Evolutionary conservation across 1,140 invertebrate genomes (phyloP).

Genomic region (Drosophila sulfurigaster): DNA sequence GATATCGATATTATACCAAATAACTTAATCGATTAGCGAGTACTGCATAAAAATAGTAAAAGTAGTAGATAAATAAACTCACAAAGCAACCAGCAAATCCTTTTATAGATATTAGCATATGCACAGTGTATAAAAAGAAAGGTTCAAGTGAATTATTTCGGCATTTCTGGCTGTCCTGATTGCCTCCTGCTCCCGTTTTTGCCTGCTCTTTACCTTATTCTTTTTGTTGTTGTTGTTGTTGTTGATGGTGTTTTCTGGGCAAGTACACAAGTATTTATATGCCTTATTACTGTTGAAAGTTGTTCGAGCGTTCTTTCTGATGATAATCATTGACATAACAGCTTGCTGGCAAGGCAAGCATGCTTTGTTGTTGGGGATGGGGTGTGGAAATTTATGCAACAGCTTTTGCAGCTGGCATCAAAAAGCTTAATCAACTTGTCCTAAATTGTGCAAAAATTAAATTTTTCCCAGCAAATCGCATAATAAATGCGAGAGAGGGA

Average conservation of each 20-base stretch:
- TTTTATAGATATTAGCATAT: constrained; percentile 15
- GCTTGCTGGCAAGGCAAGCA: not conserved
- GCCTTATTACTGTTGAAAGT: constrained; percentile 28
- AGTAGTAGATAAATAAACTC: no score
- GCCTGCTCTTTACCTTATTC: not conserved
- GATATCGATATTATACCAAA: no score
- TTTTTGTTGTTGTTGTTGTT: not conserved
- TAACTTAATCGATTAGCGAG: no score
- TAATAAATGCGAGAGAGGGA: constrained; percentile 59
- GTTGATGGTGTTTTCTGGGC: not conserved
- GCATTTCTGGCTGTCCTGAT: constrained; percentile 23
- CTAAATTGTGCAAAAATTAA: constrained; percentile 66
- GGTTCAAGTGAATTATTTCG: constrained; percentile 30
- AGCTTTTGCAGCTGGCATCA: constrained; percentile 51
- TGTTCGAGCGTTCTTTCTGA: not conserved
- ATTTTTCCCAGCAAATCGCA: constrained; percentile 59
- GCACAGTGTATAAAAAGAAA: constrained; percentile 4
- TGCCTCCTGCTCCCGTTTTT: constrained; percentile 3
- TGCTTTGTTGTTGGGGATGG: not conserved
- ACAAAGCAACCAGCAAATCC: not conserved
- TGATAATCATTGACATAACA: constrained; percentile 31
- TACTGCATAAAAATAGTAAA: no score
- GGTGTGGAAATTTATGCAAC: constrained; percentile 41
- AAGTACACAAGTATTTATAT: constrained; percentile 42
- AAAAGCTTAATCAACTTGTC: constrained; percentile 69